Evolutionary conservation across 2,797 vertebrate species (phyloP).

Genomic region (Anguilla megastoma): DNA sequence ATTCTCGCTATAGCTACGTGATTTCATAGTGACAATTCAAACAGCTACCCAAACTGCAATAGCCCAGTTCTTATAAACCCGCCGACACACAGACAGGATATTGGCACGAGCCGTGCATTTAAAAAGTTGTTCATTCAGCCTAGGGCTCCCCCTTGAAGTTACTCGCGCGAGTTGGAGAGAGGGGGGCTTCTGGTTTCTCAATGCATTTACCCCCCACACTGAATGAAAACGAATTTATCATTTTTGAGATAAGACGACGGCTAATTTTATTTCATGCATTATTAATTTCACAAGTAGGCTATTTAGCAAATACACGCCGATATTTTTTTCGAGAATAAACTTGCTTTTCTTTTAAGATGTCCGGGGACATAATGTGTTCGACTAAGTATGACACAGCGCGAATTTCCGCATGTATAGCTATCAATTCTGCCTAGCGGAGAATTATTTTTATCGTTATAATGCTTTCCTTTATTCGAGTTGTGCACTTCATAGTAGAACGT

Average conservation of each 20-base stretch:
- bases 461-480: not conserved
- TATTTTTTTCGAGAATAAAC: not conserved
- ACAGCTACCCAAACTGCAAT: not conserved
- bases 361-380: not conserved
- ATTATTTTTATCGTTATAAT: not conserved
- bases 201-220: not conserved
- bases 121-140: not conserved
- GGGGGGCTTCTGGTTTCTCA: not conserved
- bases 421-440: not conserved
- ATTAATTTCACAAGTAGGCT: not conserved
- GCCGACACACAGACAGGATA: not conserved
- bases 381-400: not conserved
- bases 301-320: not conserved
- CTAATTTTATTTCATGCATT: not conserved
- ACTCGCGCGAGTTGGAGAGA: not conserved
- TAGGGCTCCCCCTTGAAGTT: not conserved
- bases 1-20: not conserved
- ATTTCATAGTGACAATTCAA: not conserved
- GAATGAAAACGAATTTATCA: not conserved
- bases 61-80: not conserved
- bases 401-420: not conserved
- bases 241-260: not conserved
- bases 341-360: not conserved
- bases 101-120: not conserved
- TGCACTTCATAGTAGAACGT: not conserved